These are phyloP conservation scores for Biston betularia DNA, from an alignment of 2,888 invertebrate species.

Conservation along the genomic window DNA sequence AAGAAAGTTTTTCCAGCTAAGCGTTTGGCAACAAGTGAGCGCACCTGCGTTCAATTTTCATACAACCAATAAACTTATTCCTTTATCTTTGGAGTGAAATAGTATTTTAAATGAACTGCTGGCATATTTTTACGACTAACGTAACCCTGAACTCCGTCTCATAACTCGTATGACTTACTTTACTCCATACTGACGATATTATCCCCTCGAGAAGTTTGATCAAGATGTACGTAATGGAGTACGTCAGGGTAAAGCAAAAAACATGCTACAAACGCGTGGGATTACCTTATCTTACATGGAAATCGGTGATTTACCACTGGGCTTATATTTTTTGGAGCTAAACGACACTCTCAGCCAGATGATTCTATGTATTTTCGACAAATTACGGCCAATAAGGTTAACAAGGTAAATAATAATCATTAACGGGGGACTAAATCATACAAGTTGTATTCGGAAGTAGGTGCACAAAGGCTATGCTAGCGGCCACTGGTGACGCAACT, in stretches of 20 bases:
- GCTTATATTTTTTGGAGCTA: constrained; percentile 44
- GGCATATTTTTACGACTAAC: constrained; percentile 31
- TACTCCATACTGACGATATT: constrained; percentile 23
- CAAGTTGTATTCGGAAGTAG: constrained; percentile 35
- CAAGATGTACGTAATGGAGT: constrained; percentile 24
- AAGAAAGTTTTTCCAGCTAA: constrained; percentile 9
- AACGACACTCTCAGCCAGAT: constrained; percentile 46
- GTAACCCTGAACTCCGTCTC: constrained; percentile 33
- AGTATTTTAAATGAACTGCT: constrained; percentile 33
- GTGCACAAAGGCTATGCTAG: constrained; percentile 38
- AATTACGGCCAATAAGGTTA: constrained; percentile 63
- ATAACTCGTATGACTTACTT: constrained; percentile 31
- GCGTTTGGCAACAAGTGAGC: constrained; percentile 11
- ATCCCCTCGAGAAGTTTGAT: constrained; percentile 33
- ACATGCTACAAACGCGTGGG: constrained; percentile 16
- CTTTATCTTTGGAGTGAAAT: constrained; percentile 22
- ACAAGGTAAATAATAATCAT: constrained; percentile 52
- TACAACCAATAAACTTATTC: constrained; percentile 24
- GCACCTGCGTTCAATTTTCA: constrained; percentile 27
- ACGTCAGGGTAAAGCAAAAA: constrained; percentile 5
- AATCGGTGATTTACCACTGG: constrained; percentile 43
- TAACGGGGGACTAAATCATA: constrained; percentile 49
- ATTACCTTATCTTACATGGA: constrained; percentile 30
- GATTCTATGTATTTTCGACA: constrained; percentile 49
- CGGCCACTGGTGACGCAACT: constrained; percentile 57